A percentile compares a stretch with the other conserved stretches of the same genome.
Conservation (phyloP, 2,888 invertebrate species). For the Drosophila algonquin region DNA sequence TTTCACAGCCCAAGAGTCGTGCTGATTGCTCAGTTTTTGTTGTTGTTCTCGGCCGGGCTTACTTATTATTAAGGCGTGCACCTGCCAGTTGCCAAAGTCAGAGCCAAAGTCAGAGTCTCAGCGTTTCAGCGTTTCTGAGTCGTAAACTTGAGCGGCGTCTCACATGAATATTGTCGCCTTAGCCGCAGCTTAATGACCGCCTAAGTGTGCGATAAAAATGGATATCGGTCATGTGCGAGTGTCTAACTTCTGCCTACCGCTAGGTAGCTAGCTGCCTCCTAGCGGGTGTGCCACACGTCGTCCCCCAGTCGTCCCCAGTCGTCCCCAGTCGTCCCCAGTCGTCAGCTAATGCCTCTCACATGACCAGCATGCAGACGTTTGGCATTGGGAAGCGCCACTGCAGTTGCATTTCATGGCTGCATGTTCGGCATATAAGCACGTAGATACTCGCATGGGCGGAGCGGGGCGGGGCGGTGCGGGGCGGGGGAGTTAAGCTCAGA, state of each 20-base stretch:
- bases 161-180: slow-evolving; percentile 42
- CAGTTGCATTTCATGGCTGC: too few species aligned
- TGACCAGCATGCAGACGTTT: slow-evolving; percentile 12
- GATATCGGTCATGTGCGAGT: slow-evolving; percentile 43
- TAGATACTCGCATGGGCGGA: too few species aligned
- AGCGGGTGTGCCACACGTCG: background rate
- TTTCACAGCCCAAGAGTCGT: slow-evolving; percentile 33
- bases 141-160: slow-evolving; percentile 33
- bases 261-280: background rate
- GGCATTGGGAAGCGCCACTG: background rate
- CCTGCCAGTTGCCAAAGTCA: slow-evolving; percentile 14
- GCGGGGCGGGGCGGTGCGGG: too few species aligned
- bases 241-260: slow-evolving; percentile 7
- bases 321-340: slow-evolving; percentile 6
- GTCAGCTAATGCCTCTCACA: slow-evolving; percentile 31
- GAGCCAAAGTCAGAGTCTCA: background rate
- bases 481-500: too few species aligned
- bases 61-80: slow-evolving; percentile 29
- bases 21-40: slow-evolving; percentile 43
- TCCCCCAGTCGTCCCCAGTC: slow-evolving; percentile 11
- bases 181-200: slow-evolving; percentile 42
- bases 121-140: background rate
- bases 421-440: too few species aligned
- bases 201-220: slow-evolving; percentile 42
- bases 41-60: slow-evolving; percentile 10